Percentiles rank a stretch among this genome's conserved stretches.
Evolutionary conservation across 2,797 vertebrate genomes (phyloP).

Genomic region (Gambusia yucatana): DNA sequence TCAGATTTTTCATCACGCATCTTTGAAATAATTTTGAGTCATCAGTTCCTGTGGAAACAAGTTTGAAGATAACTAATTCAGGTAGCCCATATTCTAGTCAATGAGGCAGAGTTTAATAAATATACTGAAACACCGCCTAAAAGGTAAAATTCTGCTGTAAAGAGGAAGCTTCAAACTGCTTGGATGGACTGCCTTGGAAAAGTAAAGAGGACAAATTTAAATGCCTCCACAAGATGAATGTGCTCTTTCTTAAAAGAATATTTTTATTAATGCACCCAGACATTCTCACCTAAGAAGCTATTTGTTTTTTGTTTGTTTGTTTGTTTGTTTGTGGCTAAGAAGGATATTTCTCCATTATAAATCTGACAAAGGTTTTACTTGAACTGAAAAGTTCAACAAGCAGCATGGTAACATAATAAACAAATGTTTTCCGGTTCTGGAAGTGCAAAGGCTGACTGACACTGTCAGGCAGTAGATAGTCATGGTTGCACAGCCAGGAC

Average conservation of each 20-base stretch:
- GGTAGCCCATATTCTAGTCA: slow-evolving; percentile 80
- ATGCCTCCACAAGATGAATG: slow-evolving; percentile 19
- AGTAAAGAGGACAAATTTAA: slow-evolving; percentile 6
- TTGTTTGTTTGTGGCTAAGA: neutral
- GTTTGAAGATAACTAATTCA: slow-evolving; percentile 78
- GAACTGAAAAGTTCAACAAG: slow-evolving; percentile 37
- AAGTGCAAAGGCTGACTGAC: slow-evolving; percentile 60
- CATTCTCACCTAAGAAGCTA: neutral
- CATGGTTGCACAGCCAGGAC: slow-evolving; percentile 53
- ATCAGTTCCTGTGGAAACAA: slow-evolving; percentile 82
- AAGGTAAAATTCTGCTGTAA: slow-evolving; percentile 63
- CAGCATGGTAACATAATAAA: slow-evolving; percentile 40
- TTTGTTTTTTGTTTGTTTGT: too few relatives aligned
- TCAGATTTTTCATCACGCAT: slow-evolving; percentile 61
- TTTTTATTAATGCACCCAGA: neutral
- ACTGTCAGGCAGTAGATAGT: slow-evolving; percentile 48
- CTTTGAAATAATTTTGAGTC: slow-evolving; percentile 74
- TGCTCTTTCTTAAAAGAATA: neutral
- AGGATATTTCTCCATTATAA: slow-evolving; percentile 7
- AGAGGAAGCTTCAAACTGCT: slow-evolving; percentile 43
- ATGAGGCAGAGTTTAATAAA: slow-evolving; percentile 76
- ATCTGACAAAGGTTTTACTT: slow-evolving; percentile 31
- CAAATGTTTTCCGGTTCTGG: slow-evolving; percentile 38
- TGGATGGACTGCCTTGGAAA: slow-evolving; percentile 37
- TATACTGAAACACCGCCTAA: slow-evolving; percentile 69